phyloP scores from a whole-genome alignment of 2,888 invertebrate genomes.

The Timema cristinae region DNA sequence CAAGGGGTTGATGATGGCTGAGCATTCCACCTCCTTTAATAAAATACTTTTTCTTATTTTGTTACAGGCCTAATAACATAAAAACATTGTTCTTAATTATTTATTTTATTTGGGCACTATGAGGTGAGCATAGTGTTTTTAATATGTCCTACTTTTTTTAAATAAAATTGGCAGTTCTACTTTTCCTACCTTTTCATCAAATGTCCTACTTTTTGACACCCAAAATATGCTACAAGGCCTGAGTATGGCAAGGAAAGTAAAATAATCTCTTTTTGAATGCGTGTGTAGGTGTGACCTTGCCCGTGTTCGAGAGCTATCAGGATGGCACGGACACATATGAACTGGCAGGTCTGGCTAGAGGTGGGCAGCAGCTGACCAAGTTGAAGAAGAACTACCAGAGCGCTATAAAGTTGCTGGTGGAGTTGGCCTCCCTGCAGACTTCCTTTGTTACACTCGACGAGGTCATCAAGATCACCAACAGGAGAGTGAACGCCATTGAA shows the following conservation, averaged over 20 bases:
- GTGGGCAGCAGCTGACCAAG: constrained; percentile 95
- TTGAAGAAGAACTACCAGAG: constrained; percentile 97
- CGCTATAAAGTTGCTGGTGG: constrained; percentile 92
- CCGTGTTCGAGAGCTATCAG: constrained; percentile 90
- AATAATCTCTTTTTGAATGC: neutral
- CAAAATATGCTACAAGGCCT: too few species aligned
- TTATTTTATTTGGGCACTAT: too few species aligned
- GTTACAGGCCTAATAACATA: too few species aligned
- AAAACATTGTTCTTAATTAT: too few species aligned
- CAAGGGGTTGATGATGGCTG: too few species aligned
- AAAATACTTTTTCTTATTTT: too few species aligned
- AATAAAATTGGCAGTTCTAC: neutral
- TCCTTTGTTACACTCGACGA: constrained; percentile 98
- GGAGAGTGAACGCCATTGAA: constrained; percentile 99
- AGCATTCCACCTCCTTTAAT: too few species aligned
- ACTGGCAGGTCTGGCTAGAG: constrained; percentile 91
- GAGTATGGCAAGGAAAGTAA: neutral
- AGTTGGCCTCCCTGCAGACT: constrained; percentile 96
- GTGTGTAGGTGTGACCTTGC: constrained; percentile 80
- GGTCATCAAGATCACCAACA: constrained; percentile 97
- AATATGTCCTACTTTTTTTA: neutral
- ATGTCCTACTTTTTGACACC: too few species aligned
- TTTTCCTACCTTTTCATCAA: neutral
- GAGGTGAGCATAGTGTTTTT: too few species aligned
- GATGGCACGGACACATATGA: constrained; percentile 97